Evolutionary conservation across 1,140 invertebrate genomes (phyloP).

Genomic region (Bicyclus anynana): DNA sequence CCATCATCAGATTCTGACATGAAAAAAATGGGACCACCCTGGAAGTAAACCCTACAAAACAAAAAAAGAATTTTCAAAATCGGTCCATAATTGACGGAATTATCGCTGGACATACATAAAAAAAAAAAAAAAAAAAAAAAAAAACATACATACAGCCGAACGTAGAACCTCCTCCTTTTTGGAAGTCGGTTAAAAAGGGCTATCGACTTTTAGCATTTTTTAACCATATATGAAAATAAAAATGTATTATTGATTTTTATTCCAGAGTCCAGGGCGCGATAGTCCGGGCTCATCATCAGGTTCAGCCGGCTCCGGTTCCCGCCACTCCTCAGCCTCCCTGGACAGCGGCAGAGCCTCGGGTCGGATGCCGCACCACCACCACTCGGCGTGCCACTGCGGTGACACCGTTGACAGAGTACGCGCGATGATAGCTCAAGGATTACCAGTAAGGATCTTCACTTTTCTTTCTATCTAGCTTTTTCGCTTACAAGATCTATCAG

Average conservation of each 20-base stretch:
- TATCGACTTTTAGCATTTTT: no score
- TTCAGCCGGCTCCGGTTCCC: conserved; percentile 84
- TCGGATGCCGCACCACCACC: conserved; percentile 81
- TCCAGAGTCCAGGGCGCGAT: conserved; percentile 91
- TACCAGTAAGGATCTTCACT: conserved; percentile 80
- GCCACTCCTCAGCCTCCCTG: conserved; percentile 94
- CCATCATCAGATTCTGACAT: no score
- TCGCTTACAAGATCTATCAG: background rate
- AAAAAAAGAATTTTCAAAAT: no score
- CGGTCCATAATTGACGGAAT: no score
- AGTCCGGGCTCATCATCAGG: conserved; percentile 93
- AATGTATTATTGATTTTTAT: conserved; percentile 40
- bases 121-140: no score
- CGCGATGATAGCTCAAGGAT: conserved; percentile 81
- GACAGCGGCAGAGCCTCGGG: conserved; percentile 94
- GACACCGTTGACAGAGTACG: conserved; percentile 83
- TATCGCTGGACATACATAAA: no score
- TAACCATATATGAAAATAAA: no score
- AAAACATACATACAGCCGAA: no score
- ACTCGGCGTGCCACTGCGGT: conserved; percentile 86
- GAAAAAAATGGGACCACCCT: no score
- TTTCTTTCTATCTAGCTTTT: conserved; percentile 11
- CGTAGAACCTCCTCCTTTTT: no score
- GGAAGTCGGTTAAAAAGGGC: no score
- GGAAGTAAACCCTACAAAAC: no score